Evolutionary conservation across 1,140 invertebrate species (phyloP), one percentile per base, ranked within the genome.

Genomic region (Cotesia chilonis): DNA sequence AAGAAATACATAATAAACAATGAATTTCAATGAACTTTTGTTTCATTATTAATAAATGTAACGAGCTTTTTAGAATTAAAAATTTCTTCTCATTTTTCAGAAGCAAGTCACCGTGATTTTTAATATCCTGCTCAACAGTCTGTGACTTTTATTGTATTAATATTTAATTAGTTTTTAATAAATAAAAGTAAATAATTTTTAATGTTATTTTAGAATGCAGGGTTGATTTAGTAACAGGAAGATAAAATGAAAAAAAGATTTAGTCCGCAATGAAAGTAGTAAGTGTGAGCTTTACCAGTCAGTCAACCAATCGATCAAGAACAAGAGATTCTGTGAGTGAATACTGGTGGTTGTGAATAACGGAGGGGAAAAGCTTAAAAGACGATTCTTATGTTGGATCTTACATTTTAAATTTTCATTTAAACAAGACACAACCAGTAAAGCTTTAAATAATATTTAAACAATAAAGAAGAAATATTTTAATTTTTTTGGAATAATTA

Each of bases 361-460:
- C 70, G 75, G 77, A 73, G 78, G 78, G 72, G 74, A 76, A 81
- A 74, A 68, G 75, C 65, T 80, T 82, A 81, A 82, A 75, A 81
- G 73, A 71, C 78, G 70, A 47, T 47, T 6, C 41, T 14, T 74
- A 73, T 74, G 66, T 70, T 68, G 37, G 54, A 64, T 71, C 71
- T 71, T 41, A 71, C 54, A 63, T 68, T 75, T 78, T 81, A 69
- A 71, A 75, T 63, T 60, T 72, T 68, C 69, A 51, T 20, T 64
- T 67, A 9, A 54, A 68, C 73, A 17, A 12, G 63, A 54, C 52
- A n/a, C 35, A 20, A 37, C 61, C 9, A 52, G 20, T 17, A 17
- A 17, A 17, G 1, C 1, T 17, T 17, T 17, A 17, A 17, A 17
- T 17, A 17, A 17, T 28, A n/a, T 57, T 10, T 37, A 28, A 4